Percentiles rank a stretch among this genome's conserved stretches.
These are phyloP conservation scores for Rhabdornis inornatus DNA, from an alignment of 2,113 vertebrate species.

Conservation along the genomic window DNA sequence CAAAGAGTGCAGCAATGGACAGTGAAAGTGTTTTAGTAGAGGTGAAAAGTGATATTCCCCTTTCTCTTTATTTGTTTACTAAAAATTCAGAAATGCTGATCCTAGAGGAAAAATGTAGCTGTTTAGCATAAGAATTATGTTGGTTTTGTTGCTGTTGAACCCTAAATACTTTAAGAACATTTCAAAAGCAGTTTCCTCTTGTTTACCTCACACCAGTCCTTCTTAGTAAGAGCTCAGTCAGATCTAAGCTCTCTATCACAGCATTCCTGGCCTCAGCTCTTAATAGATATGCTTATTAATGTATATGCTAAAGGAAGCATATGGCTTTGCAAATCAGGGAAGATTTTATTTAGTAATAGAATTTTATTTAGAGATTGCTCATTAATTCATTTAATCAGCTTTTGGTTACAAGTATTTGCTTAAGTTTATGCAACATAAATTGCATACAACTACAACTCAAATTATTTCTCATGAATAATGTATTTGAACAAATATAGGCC, in stretches of 20 bases:
- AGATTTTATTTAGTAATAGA: not conserved
- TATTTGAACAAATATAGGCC: conserved; percentile 32
- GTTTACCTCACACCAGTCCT: not conserved
- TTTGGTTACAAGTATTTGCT: conserved; percentile 45
- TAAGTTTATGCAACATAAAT: conserved; percentile 38
- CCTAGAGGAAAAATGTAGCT: not conserved
- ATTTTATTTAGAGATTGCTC: conserved; percentile 40
- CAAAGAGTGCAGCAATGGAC: not conserved
- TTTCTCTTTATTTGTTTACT: not conserved
- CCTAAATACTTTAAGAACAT: not conserved
- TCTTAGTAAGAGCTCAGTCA: not conserved
- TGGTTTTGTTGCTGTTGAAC: not conserved
- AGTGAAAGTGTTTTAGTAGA: not conserved
- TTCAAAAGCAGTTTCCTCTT: not conserved
- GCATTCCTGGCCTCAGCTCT: not conserved
- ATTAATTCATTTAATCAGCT: conserved; percentile 46
- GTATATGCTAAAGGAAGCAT: not conserved
- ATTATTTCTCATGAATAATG: conserved; percentile 54
- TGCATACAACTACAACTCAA: conserved; percentile 4
- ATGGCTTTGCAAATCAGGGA: not conserved
- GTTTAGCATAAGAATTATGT: not conserved
- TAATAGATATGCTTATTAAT: not conserved
- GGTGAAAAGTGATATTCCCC: not conserved
- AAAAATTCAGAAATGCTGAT: not conserved
- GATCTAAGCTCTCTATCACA: not conserved